Conservation (phyloP, 2,888 invertebrate genomes). For the Falcaria lacertinaria region DNA sequence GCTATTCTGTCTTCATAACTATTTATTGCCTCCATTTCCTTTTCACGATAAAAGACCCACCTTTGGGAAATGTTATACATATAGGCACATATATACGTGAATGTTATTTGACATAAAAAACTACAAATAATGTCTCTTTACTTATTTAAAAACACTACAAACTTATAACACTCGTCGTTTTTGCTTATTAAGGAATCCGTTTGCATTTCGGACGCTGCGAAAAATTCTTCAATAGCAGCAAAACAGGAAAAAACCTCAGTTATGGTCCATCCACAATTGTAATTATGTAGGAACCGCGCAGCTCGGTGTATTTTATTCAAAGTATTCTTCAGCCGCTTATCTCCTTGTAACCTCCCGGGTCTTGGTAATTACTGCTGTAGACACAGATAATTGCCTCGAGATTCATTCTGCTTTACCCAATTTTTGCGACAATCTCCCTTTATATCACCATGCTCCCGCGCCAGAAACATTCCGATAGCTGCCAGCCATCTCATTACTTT, state of each 20-base stretch:
- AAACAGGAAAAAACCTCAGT: no score
- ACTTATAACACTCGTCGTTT: no score
- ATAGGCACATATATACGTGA: no score
- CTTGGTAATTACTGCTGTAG: conserved; percentile 50
- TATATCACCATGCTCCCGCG: conserved; percentile 12
- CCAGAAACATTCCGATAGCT: conserved; percentile 5
- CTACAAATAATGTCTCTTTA: no score
- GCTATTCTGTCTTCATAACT: conserved; percentile 7
- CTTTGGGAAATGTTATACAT: neutral
- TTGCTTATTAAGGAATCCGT: no score
- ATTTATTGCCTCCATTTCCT: conserved; percentile 5
- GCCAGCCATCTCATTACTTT: conserved; percentile 6
- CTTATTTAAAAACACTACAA: no score
- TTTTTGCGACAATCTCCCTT: conserved; percentile 36
- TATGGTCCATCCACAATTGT: no score
- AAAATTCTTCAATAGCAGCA: no score
- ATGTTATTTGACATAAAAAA: no score
- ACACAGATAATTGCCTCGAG: conserved; percentile 53
- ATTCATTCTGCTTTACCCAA: conserved; percentile 32
- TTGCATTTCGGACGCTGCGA: no score
- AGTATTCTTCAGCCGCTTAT: conserved; percentile 41
- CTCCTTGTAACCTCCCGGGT: conserved; percentile 33
- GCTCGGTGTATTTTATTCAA: conserved; percentile 32
- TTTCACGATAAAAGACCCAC: neutral
- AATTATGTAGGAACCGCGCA: conserved; percentile 30